Percentiles rank a stretch among this genome's conserved stretches.
phyloP scores from a whole-genome alignment of 2,113 vertebrate species.

The Phalacrocorax aristotelis region DNA sequence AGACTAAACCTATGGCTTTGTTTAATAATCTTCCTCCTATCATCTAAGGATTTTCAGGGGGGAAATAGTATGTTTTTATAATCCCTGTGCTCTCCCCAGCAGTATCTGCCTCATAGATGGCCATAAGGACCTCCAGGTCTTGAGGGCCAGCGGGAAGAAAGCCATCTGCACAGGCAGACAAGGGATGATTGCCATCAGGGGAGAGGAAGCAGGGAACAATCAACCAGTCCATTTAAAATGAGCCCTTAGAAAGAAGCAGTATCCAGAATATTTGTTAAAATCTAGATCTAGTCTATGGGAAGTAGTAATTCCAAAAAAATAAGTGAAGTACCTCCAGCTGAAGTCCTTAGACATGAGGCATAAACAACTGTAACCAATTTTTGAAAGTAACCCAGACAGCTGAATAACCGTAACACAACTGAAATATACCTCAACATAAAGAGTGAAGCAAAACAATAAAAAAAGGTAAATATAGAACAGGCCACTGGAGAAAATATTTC shows the following conservation, averaged over 20 bases:
- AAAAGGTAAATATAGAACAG: not conserved
- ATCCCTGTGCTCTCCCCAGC: not conserved
- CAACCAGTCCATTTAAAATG: not conserved
- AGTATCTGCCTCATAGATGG: not conserved
- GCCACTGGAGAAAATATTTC: not conserved
- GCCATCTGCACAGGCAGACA: not conserved
- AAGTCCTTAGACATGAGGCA: not conserved
- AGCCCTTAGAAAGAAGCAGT: not conserved
- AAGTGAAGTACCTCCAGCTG: not conserved
- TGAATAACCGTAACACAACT: not conserved
- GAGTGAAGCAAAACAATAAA: not conserved
- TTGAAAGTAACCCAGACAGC: not conserved
- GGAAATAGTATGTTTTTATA: not conserved
- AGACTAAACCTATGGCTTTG: too few species aligned
- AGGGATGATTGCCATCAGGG: not conserved
- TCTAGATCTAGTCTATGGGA: not conserved
- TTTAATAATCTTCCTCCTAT: not conserved
- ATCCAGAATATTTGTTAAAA: not conserved
- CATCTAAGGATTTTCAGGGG: not conserved
- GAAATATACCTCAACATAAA: not conserved
- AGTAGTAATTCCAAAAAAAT: not conserved
- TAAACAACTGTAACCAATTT: not conserved
- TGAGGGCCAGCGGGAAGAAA: not conserved
- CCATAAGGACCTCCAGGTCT: not conserved
- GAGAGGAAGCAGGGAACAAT: not conserved